Evolutionary conservation across 2,888 invertebrate species (phyloP).

Genomic region (Caenorhabditis japonica): DNA sequence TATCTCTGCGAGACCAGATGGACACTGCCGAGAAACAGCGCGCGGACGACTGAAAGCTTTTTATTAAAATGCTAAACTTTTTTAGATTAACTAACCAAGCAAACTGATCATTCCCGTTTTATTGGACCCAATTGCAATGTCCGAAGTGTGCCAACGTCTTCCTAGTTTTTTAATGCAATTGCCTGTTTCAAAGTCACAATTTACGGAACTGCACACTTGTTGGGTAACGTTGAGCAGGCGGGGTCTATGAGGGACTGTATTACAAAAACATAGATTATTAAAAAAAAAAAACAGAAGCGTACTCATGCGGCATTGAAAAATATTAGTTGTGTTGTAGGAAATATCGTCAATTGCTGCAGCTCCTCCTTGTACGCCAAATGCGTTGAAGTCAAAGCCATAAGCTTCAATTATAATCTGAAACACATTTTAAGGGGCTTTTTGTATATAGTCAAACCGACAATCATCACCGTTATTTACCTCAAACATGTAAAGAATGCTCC

Average conservation of each 20-base stretch:
- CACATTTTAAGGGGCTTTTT: background rate
- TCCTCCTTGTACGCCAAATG: constrained; percentile 71
- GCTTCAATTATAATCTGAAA: constrained; percentile 73
- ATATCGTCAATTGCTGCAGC: constrained; percentile 71
- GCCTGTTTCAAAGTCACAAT: constrained; percentile 67
- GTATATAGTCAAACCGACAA: too few species aligned
- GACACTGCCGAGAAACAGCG: too few species aligned
- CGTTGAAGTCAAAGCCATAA: constrained; percentile 64
- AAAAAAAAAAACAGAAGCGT: background rate
- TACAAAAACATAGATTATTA: background rate
- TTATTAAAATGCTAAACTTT: too few species aligned
- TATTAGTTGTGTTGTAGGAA: constrained; percentile 60
- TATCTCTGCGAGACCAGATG: too few species aligned
- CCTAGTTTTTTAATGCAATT: constrained; percentile 48
- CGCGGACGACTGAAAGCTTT: too few species aligned
- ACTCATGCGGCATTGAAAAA: constrained; percentile 62
- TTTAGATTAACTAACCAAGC: constrained; percentile 53
- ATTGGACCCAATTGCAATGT: constrained; percentile 43
- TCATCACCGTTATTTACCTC: constrained; percentile 61
- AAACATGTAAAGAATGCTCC: constrained; percentile 64
- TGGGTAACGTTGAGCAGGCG: constrained; percentile 49
- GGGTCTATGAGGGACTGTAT: constrained; percentile 66
- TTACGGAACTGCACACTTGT: constrained; percentile 55
- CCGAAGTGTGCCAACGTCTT: constrained; percentile 46
- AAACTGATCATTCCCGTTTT: constrained; percentile 43